A percentile compares a stretch with the other conserved stretches of the same genome.
Evolutionary conservation across 2,797 vertebrate genomes (phyloP).

Genomic region (Gallinago solitaria): DNA sequence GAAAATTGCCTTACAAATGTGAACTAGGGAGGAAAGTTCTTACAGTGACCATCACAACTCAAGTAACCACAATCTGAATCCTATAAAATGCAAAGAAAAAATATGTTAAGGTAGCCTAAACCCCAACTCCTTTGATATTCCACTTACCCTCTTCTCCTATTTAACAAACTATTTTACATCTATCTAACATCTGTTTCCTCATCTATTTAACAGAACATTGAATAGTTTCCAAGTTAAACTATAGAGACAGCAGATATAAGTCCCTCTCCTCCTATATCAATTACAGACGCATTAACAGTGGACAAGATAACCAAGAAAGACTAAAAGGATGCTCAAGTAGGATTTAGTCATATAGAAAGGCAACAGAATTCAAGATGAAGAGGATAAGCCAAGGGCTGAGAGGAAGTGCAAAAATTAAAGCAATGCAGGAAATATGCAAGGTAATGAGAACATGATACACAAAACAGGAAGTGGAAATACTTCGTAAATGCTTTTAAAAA

Average conservation of each 20-base stretch:
- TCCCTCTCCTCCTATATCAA: background rate
- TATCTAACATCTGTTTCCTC: background rate
- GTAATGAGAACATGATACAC: background rate
- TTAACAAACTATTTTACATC: too few relatives aligned
- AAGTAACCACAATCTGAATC: background rate
- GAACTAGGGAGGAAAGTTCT: background rate
- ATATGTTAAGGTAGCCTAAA: background rate
- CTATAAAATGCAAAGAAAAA: background rate
- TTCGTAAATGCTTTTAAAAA: background rate
- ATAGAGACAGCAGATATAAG: background rate
- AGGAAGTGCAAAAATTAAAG: background rate
- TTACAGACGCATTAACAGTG: background rate
- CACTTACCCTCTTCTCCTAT: background rate
- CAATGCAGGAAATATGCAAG: background rate
- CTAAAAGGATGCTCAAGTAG: background rate
- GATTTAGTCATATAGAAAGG: background rate
- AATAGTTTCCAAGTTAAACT: background rate
- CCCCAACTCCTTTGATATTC: background rate
- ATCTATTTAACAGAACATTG: background rate
- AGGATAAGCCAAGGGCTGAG: background rate
- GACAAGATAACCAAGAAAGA: background rate
- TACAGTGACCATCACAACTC: background rate
- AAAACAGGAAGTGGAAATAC: background rate
- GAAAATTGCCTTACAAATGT: background rate
- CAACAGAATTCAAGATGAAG: background rate